These are phyloP conservation scores for Clivina fossor DNA, from an alignment of 2,888 invertebrate genomes.

Conservation along the genomic window DNA sequence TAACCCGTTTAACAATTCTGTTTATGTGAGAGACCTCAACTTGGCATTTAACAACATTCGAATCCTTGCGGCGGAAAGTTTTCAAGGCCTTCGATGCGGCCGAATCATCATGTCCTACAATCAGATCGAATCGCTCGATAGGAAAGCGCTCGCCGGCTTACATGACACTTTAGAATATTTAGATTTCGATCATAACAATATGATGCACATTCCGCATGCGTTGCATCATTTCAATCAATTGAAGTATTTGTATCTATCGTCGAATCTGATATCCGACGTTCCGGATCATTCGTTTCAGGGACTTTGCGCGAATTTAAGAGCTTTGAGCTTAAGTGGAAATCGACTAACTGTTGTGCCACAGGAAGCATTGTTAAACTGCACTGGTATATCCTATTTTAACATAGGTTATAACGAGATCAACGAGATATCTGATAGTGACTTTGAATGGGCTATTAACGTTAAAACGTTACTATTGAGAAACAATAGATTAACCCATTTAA, in stretches of 20 bases:
- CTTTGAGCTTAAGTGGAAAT: slow-evolving; percentile 80
- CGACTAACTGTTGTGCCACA: slow-evolving; percentile 73
- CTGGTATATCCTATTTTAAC: slow-evolving; percentile 80
- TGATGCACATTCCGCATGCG: slow-evolving; percentile 70
- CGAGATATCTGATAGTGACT: slow-evolving; percentile 75
- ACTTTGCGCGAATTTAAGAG: slow-evolving; percentile 66
- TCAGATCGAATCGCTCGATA: slow-evolving; percentile 67
- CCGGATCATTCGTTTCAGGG: slow-evolving; percentile 63
- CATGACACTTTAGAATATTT: slow-evolving; percentile 76
- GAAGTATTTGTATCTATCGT: slow-evolving; percentile 80
- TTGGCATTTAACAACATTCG: slow-evolving; percentile 78
- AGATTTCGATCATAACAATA: slow-evolving; percentile 79
- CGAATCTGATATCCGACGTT: slow-evolving; percentile 70
- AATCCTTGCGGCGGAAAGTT: slow-evolving; percentile 66
- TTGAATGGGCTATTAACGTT: slow-evolving; percentile 78
- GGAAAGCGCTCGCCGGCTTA: slow-evolving; percentile 72
- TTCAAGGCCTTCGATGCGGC: slow-evolving; percentile 70
- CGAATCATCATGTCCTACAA: slow-evolving; percentile 81
- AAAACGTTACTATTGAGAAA: slow-evolving; percentile 81
- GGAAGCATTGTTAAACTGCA: slow-evolving; percentile 68
- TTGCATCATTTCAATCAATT: slow-evolving; percentile 67
- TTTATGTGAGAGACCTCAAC: slow-evolving; percentile 78
- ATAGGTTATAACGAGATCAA: slow-evolving; percentile 85
- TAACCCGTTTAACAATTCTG: slow-evolving; percentile 67
- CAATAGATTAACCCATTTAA: slow-evolving; percentile 76